Evolutionary conservation across 1,140 invertebrate genomes (phyloP).

Genomic region (Tetramorium alpestre): DNA sequence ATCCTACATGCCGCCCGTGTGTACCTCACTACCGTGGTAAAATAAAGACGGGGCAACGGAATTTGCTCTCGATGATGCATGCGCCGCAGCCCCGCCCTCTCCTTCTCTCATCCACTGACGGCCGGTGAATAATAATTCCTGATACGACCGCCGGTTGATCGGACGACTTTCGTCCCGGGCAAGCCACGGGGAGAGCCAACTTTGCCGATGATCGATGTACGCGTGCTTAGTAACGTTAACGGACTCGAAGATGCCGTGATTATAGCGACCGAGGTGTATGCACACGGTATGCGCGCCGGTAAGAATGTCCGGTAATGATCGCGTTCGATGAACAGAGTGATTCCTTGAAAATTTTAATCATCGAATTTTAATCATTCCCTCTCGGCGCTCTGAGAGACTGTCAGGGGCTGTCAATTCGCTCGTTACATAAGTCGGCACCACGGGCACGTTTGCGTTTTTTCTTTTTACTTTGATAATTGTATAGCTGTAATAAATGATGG

Average conservation of each 20-base stretch:
- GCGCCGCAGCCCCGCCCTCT: constrained; percentile 71
- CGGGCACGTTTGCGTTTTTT: neutral
- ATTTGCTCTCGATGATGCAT: constrained; percentile 79
- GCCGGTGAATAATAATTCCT: constrained; percentile 78
- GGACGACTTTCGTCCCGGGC: constrained; percentile 69
- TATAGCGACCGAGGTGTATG: constrained; percentile 17
- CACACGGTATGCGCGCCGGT: neutral
- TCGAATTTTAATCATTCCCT: neutral
- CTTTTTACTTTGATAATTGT: neutral
- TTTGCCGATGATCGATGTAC: constrained; percentile 72
- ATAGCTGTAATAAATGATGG: neutral
- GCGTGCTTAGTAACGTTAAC: constrained; percentile 63
- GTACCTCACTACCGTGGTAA: constrained; percentile 69
- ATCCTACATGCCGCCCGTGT: constrained; percentile 6
- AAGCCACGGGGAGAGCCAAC: constrained; percentile 39
- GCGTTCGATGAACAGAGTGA: constrained; percentile 8
- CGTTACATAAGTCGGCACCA: neutral
- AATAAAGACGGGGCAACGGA: constrained; percentile 75
- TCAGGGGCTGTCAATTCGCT: neutral
- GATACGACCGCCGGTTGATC: constrained; percentile 75
- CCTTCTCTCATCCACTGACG: constrained; percentile 71
- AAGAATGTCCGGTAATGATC: constrained; percentile 18
- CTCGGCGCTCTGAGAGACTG: neutral
- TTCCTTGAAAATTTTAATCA: constrained; percentile 36
- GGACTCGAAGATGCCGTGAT: constrained; percentile 51